phyloP scores from a whole-genome alignment of 1,140 invertebrate genomes.

The Hycleus phaleratus region DNA sequence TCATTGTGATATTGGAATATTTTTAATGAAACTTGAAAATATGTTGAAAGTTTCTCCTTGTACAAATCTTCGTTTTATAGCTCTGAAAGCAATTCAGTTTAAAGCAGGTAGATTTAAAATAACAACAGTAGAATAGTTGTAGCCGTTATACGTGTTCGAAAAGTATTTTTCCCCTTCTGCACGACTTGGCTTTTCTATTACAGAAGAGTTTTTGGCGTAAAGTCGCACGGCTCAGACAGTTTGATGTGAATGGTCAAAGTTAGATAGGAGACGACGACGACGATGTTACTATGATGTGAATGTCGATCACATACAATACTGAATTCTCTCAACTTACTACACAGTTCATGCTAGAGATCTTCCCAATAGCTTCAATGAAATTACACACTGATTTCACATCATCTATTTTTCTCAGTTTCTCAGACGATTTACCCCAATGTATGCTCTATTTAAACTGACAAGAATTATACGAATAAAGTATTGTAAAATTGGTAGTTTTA shows the following conservation, averaged over 20 bases:
- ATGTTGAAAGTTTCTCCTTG: too few relatives aligned
- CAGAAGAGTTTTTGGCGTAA: slow-evolving; percentile 4
- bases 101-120: neutral
- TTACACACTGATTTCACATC: slow-evolving; percentile 22
- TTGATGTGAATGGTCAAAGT: slow-evolving; percentile 20
- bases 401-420: slow-evolving; percentile 23
- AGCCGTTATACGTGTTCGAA: neutral
- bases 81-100: too few relatives aligned
- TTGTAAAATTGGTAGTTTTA: neutral
- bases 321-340: neutral
- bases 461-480: neutral
- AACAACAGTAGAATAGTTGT: slow-evolving; percentile 4
- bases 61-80: too few relatives aligned
- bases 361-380: slow-evolving; percentile 20
- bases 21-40: too few relatives aligned
- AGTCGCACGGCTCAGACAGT: slow-evolving; percentile 2
- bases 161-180: slow-evolving; percentile 8
- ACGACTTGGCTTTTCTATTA: slow-evolving; percentile 12
- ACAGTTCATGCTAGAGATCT: slow-evolving; percentile 18
- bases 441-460: neutral
- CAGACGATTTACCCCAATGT: slow-evolving; percentile 16
- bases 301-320: slow-evolving; percentile 14
- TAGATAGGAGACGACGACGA: slow-evolving; percentile 15
- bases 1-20: too few relatives aligned
- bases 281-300: slow-evolving; percentile 5